Evolutionary conservation across 2,888 invertebrate species (phyloP).

Genomic region (Cybosia mesomella): DNA sequence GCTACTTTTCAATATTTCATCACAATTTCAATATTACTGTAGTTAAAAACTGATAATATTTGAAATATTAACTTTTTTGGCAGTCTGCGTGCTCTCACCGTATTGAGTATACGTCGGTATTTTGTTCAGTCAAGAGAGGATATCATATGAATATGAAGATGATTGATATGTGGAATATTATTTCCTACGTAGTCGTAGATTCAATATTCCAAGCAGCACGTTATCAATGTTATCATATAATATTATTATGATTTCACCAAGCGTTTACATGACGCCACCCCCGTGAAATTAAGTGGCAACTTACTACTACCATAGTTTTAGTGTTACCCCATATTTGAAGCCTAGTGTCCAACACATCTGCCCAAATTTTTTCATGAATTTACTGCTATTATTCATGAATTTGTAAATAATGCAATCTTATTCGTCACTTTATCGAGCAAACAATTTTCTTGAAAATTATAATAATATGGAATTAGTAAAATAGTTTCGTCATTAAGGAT

Average conservation of each 20-base stretch:
- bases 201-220: neutral
- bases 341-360: no score
- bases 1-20: conserved; percentile 52
- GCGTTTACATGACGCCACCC: conserved; percentile 36
- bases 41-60: conserved; percentile 38
- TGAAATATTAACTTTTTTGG: conserved; percentile 30
- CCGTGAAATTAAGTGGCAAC: no score
- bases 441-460: no score
- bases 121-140: neutral
- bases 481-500: no score
- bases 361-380: no score
- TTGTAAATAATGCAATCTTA: no score
- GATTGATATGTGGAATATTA: conserved; percentile 1
- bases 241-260: conserved; percentile 8
- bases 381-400: no score
- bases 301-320: no score
- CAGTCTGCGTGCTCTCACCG: conserved; percentile 1
- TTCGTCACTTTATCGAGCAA: no score
- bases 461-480: no score
- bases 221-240: neutral
- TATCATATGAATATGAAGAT: neutral
- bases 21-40: conserved; percentile 36
- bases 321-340: no score
- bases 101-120: neutral
- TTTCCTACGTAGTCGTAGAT: neutral